Evolutionary conservation across 2,113 vertebrate species (phyloP).

Genomic region (Petromus typicus): DNA sequence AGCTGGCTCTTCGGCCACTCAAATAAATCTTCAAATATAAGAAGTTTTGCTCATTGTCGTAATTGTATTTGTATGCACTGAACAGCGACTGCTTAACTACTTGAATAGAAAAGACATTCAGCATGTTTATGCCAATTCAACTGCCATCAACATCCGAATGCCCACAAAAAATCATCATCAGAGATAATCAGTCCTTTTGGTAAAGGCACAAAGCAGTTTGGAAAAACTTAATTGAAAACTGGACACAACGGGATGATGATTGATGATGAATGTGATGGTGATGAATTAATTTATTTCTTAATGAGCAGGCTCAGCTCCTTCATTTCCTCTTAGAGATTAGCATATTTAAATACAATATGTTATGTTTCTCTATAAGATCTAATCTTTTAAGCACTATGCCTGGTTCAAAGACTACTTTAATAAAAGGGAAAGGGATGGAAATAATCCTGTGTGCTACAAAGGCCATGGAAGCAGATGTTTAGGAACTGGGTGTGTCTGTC

Average conservation of each 20-base stretch:
- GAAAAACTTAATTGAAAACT: slow-evolving; percentile 82
- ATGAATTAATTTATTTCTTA: slow-evolving; percentile 85
- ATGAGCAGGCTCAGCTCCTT: slow-evolving; percentile 80
- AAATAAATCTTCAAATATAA: slow-evolving; percentile 51
- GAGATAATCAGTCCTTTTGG: slow-evolving; percentile 81
- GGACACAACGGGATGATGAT: slow-evolving; percentile 69
- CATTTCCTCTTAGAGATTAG: slow-evolving; percentile 77
- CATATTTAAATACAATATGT: slow-evolving; percentile 80
- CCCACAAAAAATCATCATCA: slow-evolving; percentile 76
- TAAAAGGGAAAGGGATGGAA: slow-evolving; percentile 53
- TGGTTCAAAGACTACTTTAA: slow-evolving; percentile 69
- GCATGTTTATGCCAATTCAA: slow-evolving; percentile 79
- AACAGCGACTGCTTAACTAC: slow-evolving; percentile 69
- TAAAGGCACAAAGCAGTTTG: slow-evolving; percentile 68
- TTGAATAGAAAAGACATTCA: slow-evolving; percentile 81
- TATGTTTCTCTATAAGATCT: slow-evolving; percentile 72
- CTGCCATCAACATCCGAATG: slow-evolving; percentile 70
- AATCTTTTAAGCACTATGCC: slow-evolving; percentile 76
- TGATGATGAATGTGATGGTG: slow-evolving; percentile 78
- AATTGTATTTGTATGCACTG: slow-evolving; percentile 75
- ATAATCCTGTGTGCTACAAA: slow-evolving; percentile 4
- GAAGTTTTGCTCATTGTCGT: slow-evolving; percentile 56
- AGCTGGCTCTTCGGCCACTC: slow-evolving; percentile 13
- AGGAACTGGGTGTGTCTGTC: slow-evolving; percentile 13
- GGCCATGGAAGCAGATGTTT: not conserved